Conservation (phyloP, 1,140 invertebrate species). For the Carposina sasakii region DNA sequence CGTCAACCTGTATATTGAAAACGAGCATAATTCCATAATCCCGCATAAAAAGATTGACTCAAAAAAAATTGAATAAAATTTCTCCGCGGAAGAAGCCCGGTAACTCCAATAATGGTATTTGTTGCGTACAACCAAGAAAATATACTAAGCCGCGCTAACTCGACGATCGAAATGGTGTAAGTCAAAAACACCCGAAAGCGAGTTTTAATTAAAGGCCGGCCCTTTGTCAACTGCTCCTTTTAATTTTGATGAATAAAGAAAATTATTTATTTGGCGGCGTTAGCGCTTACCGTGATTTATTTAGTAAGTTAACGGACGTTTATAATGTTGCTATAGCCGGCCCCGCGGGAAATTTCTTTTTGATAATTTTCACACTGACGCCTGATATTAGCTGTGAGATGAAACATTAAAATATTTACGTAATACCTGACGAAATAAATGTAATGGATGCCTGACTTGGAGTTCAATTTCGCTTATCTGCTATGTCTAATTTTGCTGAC, state of each 20-base stretch:
- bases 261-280: conserved; percentile 67
- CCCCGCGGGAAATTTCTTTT: conserved; percentile 43
- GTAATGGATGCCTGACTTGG: too few species aligned
- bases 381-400: conserved; percentile 22
- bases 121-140: conserved; percentile 21
- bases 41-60: too few species aligned
- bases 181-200: conserved; percentile 45
- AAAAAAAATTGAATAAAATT: neutral
- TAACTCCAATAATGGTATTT: conserved; percentile 31
- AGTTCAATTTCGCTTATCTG: too few species aligned
- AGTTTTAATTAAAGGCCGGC: conserved; percentile 60
- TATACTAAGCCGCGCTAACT: conserved; percentile 30
- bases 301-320: conserved; percentile 51
- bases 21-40: too few species aligned
- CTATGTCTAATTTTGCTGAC: too few species aligned
- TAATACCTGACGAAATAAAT: too few species aligned
- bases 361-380: conserved; percentile 46
- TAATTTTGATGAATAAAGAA: conserved; percentile 72
- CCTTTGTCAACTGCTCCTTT: conserved; percentile 67
- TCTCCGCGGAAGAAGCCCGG: conserved; percentile 7
- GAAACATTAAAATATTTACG: conserved; percentile 16
- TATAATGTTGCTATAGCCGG: conserved; percentile 41
- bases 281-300: conserved; percentile 61
- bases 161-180: conserved; percentile 37
- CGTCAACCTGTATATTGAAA: too few species aligned